These are phyloP conservation scores for Anolis carolinensis DNA, from an alignment of 2,113 vertebrate species.

Conservation along the genomic window DNA sequence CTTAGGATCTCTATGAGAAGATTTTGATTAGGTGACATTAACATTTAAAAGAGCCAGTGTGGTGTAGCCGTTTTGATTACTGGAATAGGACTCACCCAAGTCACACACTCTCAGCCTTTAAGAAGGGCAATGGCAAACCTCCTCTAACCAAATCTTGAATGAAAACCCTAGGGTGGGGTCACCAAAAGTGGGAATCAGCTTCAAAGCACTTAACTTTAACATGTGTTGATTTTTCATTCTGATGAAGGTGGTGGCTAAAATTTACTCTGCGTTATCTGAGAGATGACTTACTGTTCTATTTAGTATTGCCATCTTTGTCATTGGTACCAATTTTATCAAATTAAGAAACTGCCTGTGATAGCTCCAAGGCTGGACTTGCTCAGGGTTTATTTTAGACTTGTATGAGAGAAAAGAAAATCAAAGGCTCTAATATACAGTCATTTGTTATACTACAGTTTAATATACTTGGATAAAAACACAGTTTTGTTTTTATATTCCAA, in stretches of 20 bases:
- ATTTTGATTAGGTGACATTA: not conserved
- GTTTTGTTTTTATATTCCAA: constrained; percentile 46
- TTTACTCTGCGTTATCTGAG: not conserved
- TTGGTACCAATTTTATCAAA: not conserved
- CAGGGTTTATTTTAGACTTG: not conserved
- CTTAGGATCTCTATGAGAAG: not conserved
- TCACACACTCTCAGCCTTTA: too few relatives aligned
- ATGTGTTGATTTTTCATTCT: not conserved
- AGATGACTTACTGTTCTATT: not conserved
- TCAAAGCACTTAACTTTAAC: not conserved
- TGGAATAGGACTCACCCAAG: too few relatives aligned
- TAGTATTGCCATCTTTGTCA: not conserved
- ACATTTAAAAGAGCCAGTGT: not conserved
- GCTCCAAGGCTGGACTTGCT: not conserved
- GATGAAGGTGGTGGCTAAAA: not conserved
- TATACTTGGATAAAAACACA: constrained; percentile 39
- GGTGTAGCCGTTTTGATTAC: too few relatives aligned
- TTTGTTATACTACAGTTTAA: constrained; percentile 51
- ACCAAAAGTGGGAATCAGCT: too few relatives aligned
- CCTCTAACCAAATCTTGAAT: too few relatives aligned
- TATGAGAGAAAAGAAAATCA: constrained; percentile 39
- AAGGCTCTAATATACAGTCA: constrained; percentile 38
- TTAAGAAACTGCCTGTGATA: not conserved
- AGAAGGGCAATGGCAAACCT: too few relatives aligned
- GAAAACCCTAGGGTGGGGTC: too few relatives aligned